Conservation (phyloP, 2,113 vertebrate genomes). For the Podocnemis expansa region DNA sequence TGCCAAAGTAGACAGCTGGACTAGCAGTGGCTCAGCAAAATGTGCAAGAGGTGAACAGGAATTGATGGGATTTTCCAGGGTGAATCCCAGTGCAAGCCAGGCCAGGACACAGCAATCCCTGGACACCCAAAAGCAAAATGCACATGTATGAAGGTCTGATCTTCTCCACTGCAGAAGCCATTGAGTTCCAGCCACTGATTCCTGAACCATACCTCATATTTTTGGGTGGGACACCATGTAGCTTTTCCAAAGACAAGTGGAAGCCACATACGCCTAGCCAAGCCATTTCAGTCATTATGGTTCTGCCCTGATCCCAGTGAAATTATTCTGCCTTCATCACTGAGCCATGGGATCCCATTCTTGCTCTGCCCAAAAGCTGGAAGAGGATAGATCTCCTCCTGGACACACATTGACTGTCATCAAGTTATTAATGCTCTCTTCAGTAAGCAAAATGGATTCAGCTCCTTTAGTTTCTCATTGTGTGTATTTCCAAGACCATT, state of each 20-base stretch:
- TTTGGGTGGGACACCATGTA: neutral
- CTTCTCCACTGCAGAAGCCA: neutral
- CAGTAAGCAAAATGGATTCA: neutral
- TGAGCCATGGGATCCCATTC: neutral
- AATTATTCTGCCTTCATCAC: neutral
- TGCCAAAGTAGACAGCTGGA: neutral
- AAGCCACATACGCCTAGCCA: too few relatives aligned
- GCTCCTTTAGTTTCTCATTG: neutral
- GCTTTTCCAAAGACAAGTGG: neutral
- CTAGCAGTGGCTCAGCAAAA: neutral
- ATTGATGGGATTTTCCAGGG: neutral
- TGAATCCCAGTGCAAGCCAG: neutral
- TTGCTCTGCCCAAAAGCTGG: neutral
- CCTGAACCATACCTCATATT: neutral
- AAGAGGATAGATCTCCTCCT: neutral
- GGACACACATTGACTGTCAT: neutral
- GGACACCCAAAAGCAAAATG: neutral
- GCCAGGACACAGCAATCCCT: neutral
- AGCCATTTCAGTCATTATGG: too few relatives aligned
- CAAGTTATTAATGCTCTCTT: neutral
- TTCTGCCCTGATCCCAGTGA: too few relatives aligned
- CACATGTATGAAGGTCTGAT: neutral
- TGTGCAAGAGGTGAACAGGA: neutral
- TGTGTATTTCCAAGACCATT: neutral
- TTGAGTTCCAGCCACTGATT: neutral